These are phyloP conservation scores for Megaceryle torquata DNA, from an alignment of 2,113 vertebrate genomes.

Conservation along the genomic window DNA sequence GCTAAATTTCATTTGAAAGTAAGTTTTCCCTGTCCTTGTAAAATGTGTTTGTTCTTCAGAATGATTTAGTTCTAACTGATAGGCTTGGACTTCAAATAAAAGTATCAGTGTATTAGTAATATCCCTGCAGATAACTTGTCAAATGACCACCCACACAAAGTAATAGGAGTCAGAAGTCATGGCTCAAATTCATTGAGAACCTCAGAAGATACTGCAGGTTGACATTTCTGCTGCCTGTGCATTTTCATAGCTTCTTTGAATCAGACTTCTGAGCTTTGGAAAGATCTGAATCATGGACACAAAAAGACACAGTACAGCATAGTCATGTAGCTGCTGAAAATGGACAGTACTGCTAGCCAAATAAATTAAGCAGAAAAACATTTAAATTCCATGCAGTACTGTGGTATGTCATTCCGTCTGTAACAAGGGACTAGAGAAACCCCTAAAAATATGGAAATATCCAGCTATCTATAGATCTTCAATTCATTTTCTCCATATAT, in stretches of 20 bases:
- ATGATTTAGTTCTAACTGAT: slow-evolving; percentile 37
- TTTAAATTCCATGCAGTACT: neutral
- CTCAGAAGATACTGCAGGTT: neutral
- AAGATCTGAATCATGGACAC: neutral
- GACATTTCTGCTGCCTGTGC: slow-evolving; percentile 17
- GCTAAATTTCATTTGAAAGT: slow-evolving; percentile 16
- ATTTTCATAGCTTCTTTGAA: slow-evolving; percentile 31
- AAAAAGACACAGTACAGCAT: neutral
- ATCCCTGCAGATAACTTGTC: slow-evolving; percentile 15
- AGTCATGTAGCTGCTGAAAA: neutral
- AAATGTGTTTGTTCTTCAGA: slow-evolving; percentile 32
- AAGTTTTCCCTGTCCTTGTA: neutral
- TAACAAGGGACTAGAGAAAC: neutral
- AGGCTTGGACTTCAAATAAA: slow-evolving; percentile 50
- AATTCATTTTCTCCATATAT: neutral
- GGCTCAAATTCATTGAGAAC: neutral
- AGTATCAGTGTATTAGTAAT: slow-evolving; percentile 8
- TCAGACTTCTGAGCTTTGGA: slow-evolving; percentile 8
- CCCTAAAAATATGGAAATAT: neutral
- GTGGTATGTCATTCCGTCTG: neutral
- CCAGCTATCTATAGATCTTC: neutral
- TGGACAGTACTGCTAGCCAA: neutral
- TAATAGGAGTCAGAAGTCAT: neutral
- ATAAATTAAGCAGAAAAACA: neutral
- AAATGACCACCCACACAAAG: slow-evolving; percentile 51